Evolutionary conservation across 37 sponge, comb jelly and placozoan genomes (phyloP), one percentile per base, ranked within the genome.

Genomic region (Oscarella lobularis): DNA sequence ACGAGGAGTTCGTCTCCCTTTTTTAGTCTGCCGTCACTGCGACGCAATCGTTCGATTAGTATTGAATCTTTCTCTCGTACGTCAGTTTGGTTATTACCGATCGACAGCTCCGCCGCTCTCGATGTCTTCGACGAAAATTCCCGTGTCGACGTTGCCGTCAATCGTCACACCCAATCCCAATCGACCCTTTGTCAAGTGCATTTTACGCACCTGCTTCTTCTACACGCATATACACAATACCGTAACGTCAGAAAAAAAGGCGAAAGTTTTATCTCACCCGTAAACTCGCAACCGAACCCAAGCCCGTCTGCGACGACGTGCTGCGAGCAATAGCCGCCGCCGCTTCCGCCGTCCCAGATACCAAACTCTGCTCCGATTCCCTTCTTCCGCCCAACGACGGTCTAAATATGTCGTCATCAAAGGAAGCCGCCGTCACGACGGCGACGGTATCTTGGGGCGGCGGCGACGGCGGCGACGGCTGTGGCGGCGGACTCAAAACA

Each of bases 71-170:
- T 48, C 60, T 48, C 60, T 20, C 60, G 20, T 48, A 48, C 60
- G 20, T 48, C 60, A n/a, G n/a, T n/a, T n/a, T 29, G 1, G 1
- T 3, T 55, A 68, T 80, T 39, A 89, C 90, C 80, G 82, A 68
- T 81, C 35, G 2, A 79, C 87, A 31, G 87, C 77, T 40, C 85
- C 78, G 27, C 69, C 82, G 33, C 67, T 78, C 32, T 75, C 74
- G 1, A 90, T 48, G 2, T 75, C 60, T 3, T 36, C 14, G 41
- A 90, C 72, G 68, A 86, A 86, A 33, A 90, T 83, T 0, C 91
- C 91, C 40, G 87, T 82, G 20, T 77, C 80, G 68, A 82, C 84
- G 29, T 87, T 85, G 35, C 85, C 91, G 36, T 82, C 38, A 32
- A 90, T 72, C 38, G 39, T 72, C n/a, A 90, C 35, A 20, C 91